phyloP scores from a whole-genome alignment of 2,888 invertebrate genomes.

The Phengaris alcon region DNA sequence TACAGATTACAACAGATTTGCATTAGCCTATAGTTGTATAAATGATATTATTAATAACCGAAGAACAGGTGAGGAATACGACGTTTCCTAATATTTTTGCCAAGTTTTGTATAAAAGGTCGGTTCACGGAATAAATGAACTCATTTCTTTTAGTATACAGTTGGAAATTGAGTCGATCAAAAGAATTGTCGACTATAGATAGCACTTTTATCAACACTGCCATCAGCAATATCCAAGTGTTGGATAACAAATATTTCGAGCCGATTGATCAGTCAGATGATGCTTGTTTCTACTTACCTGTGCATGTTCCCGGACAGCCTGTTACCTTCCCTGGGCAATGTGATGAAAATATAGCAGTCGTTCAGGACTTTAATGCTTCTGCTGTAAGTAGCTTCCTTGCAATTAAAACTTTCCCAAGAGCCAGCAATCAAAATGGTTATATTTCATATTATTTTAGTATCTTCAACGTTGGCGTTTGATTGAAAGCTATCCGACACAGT shows the following conservation, averaged over 20 bases:
- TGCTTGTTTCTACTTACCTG: constrained; percentile 61
- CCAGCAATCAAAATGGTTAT: background rate
- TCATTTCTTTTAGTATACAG: constrained; percentile 50
- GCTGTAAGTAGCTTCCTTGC: constrained; percentile 47
- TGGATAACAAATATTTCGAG: constrained; percentile 56
- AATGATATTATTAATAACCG: constrained; percentile 42
- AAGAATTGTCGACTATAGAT: constrained; percentile 43
- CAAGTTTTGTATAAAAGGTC: no score
- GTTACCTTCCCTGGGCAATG: constrained; percentile 60
- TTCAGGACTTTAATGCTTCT: constrained; percentile 51
- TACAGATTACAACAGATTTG: constrained; percentile 78
- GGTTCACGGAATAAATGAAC: no score
- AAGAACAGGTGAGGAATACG: constrained; percentile 45
- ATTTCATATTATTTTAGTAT: constrained; percentile 45
- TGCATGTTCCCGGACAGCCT: constrained; percentile 50
- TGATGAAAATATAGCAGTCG: constrained; percentile 50
- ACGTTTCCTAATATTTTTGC: background rate
- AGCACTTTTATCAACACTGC: constrained; percentile 46
- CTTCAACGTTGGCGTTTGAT: constrained; percentile 79
- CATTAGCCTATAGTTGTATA: constrained; percentile 80
- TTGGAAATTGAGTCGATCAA: constrained; percentile 61
- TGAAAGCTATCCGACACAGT: constrained; percentile 79
- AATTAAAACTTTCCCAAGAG: no score
- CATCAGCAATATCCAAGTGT: constrained; percentile 47
- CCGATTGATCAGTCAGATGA: constrained; percentile 48